A percentile compares a stretch with the other conserved stretches of the same genome.
Evolutionary conservation across 2,797 vertebrate genomes (phyloP).

Genomic region (Myotis findleyi): DNA sequence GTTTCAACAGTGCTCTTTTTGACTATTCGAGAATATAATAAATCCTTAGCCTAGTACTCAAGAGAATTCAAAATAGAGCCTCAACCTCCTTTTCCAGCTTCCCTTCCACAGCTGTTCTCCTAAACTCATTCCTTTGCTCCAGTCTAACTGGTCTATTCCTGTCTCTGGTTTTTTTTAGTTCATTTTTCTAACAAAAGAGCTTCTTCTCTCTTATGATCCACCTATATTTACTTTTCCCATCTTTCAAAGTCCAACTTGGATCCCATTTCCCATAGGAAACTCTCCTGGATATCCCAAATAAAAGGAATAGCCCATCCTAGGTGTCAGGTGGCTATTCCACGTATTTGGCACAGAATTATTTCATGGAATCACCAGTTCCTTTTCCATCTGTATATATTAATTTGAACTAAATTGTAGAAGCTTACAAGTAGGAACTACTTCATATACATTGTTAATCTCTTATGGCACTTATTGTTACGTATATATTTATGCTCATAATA

Average conservation of each 20-base stretch:
- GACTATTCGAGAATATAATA: background rate
- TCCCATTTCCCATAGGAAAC: background rate
- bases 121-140: background rate
- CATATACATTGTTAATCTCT: background rate
- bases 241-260: conserved; percentile 19
- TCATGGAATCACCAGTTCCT: background rate
- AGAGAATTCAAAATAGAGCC: background rate
- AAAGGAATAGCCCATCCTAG: background rate
- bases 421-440: background rate
- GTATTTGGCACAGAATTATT: conserved; percentile 40
- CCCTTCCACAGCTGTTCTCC: background rate
- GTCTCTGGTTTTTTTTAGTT: background rate
- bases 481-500: background rate
- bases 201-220: background rate
- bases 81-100: background rate
- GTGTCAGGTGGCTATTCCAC: background rate
- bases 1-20: background rate
- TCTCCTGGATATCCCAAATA: background rate
- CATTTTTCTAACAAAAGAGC: background rate
- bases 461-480: background rate
- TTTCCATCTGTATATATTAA: background rate
- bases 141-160: background rate
- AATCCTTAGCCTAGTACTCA: background rate
- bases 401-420: conserved; percentile 9
- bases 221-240: background rate